Evolutionary conservation across 37 sponge, comb jelly and placozoan genomes (phyloP).

Genomic region (Bolinopsis microptera): DNA sequence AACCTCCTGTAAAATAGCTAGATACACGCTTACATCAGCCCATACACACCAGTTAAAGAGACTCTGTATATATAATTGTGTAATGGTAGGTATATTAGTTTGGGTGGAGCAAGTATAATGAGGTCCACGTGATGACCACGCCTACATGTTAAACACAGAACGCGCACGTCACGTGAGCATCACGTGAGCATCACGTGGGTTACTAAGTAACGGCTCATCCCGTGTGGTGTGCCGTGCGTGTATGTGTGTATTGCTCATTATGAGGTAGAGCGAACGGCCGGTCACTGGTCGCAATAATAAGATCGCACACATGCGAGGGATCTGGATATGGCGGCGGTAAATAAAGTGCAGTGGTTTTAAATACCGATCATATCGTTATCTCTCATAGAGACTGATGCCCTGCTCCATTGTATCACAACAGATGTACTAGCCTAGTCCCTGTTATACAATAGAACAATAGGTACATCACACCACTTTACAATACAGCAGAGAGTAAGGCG

Average conservation of each 20-base stretch:
- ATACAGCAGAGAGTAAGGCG: background rate
- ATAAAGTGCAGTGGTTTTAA: too few relatives aligned
- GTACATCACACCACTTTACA: background rate
- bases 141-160: constrained; percentile 26
- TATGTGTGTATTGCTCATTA: background rate
- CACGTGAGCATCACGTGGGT: constrained; percentile 18
- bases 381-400: too few relatives aligned
- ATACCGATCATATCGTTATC: too few relatives aligned
- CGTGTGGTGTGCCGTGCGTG: constrained; percentile 48
- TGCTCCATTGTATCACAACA: too few relatives aligned
- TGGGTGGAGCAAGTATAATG: constrained; percentile 44
- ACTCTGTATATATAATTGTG: constrained; percentile 13
- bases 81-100: constrained; percentile 56
- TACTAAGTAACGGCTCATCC: constrained; percentile 55
- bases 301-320: background rate
- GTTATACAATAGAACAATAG: background rate
- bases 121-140: constrained; percentile 30
- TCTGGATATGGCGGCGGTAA: too few relatives aligned
- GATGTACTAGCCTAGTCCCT: background rate
- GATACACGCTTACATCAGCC: background rate
- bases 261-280: background rate
- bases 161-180: background rate
- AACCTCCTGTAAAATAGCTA: background rate
- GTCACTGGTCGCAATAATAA: background rate
- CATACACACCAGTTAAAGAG: background rate